These are phyloP conservation scores for Calidris pugnax DNA, from an alignment of 2,113 vertebrate genomes.

Conservation along the genomic window DNA sequence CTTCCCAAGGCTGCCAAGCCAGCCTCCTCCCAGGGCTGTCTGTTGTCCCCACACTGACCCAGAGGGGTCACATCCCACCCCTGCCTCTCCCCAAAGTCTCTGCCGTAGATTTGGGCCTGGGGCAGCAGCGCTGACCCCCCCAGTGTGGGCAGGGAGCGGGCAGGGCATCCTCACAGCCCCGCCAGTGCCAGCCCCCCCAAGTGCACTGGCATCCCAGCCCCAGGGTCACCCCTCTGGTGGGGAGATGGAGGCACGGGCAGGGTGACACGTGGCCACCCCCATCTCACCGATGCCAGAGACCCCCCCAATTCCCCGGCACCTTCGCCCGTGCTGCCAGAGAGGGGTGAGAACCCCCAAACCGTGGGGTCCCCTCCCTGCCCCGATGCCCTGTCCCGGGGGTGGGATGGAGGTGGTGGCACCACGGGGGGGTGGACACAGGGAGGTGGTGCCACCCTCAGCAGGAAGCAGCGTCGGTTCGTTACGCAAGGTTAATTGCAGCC, in stretches of 20 bases:
- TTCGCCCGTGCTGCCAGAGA: rapidly evolving
- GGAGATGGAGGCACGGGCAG: not conserved
- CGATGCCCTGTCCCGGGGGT: rapidly evolving
- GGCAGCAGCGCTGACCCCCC: not conserved
- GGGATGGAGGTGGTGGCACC: not conserved
- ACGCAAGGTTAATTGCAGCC: constrained; percentile 48
- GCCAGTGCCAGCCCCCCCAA: not conserved
- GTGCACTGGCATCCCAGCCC: not conserved
- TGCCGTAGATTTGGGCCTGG: not conserved
- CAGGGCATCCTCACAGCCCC: not conserved
- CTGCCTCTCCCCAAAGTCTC: not conserved
- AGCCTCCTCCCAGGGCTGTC: not conserved
- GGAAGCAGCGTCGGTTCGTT: constrained; percentile 24
- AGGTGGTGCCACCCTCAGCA: constrained; percentile 23
- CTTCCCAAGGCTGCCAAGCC: not conserved
- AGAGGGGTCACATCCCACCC: not conserved
- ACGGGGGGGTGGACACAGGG: not conserved
- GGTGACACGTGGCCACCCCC: rapidly evolving
- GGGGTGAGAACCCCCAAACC: not conserved
- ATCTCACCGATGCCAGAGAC: rapidly evolving
- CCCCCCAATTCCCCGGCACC: rapidly evolving
- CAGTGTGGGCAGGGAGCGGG: not conserved
- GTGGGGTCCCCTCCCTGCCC: rapidly evolving
- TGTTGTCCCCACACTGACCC: rapidly evolving
- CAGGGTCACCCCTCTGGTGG: not conserved